A percentile compares a stretch with the other conserved stretches of the same genome.
Evolutionary conservation across 92 coral and sea anemone genomes (phyloP).

Genomic region (Phenganax subtilis): DNA sequence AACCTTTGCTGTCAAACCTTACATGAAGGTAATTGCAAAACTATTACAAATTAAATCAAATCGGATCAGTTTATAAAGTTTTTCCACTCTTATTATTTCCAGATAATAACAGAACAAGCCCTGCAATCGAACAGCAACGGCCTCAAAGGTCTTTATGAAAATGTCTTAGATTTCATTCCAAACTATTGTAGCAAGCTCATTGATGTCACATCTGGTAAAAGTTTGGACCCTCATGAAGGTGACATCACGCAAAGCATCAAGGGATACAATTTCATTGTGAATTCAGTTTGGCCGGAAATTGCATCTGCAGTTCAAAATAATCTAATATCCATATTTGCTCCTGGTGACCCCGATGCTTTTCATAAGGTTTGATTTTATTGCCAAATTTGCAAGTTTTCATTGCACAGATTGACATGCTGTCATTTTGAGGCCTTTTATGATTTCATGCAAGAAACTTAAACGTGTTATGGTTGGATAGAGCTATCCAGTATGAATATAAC

Average conservation of each 20-base stretch:
- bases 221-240: slow-evolving; percentile 56
- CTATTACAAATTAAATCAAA: neutral
- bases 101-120: slow-evolving; percentile 65
- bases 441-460: too few relatives aligned
- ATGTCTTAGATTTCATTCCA: slow-evolving; percentile 90
- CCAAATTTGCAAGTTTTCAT: too few relatives aligned
- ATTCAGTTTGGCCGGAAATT: slow-evolving; percentile 98
- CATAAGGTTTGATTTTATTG: slow-evolving; percentile 65
- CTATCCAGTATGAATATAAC: neutral
- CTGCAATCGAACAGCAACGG: slow-evolving; percentile 49
- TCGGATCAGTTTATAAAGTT: too few relatives aligned
- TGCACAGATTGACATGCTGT: neutral
- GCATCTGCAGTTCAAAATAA: slow-evolving; percentile 65
- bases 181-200: slow-evolving; percentile 82
- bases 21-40: slow-evolving; percentile 68
- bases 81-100: neutral
- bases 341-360: slow-evolving; percentile 94
- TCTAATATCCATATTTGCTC: slow-evolving; percentile 86
- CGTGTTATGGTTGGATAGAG: neutral
- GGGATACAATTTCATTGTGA: slow-evolving; percentile 88
- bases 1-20: slow-evolving; percentile 81
- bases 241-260: slow-evolving; percentile 78
- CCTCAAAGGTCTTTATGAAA: slow-evolving; percentile 58
- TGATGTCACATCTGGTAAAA: slow-evolving; percentile 76
- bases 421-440: too few relatives aligned